Evolutionary conservation across 2,797 vertebrate genomes (phyloP), one percentile per base, ranked within the genome.

Genomic region (Eutrigla gurnardus): DNA sequence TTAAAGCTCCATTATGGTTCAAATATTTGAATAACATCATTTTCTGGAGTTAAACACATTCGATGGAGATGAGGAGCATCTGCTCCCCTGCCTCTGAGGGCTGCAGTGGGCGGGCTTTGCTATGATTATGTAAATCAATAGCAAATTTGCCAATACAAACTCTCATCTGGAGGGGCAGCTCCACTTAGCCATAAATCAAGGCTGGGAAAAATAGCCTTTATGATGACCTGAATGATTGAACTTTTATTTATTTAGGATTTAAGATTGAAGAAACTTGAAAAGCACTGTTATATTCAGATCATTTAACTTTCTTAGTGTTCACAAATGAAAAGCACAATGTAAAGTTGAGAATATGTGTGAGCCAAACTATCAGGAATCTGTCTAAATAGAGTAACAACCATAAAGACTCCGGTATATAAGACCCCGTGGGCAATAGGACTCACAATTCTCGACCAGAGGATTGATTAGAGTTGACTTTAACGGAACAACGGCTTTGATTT

Each of bases 31-130:
- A 77, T 74, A 81, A 71, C 42, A 81, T 62, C 4, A 70, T 78
- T 77, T 60, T 50, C 15, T 18, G 14, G 53, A 60, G 70, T 83
- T 82, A 80, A 80, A 86, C 36, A 52, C 43, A 75, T 87, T 78
- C 82, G 60, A 67, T 77, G 70, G 36, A 49, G 73, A 87, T 71
- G 67, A 88, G 70, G 15, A 84, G 77, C 81, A 83, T 84, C 80
- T 83, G 83, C 64, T 83, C n/a, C 1, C 10, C 70, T 71, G 65
- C 64, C 69, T 73, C 67, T 42, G 55, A 81, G 82, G 81, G 66
- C 6, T 75, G 68, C 52, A 58, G 54, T 73, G 77, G 65, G 73
- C 12, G 39, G 62, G 70, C 63, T 74, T 65, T 64, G 70, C 58
- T 70, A 42, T 49, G 42, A 81, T 80, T 71, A 86, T 84, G 71